Base-by-base conservation (phyloP, 1,140 invertebrate species). In the Zophobas atratus region DNA sequence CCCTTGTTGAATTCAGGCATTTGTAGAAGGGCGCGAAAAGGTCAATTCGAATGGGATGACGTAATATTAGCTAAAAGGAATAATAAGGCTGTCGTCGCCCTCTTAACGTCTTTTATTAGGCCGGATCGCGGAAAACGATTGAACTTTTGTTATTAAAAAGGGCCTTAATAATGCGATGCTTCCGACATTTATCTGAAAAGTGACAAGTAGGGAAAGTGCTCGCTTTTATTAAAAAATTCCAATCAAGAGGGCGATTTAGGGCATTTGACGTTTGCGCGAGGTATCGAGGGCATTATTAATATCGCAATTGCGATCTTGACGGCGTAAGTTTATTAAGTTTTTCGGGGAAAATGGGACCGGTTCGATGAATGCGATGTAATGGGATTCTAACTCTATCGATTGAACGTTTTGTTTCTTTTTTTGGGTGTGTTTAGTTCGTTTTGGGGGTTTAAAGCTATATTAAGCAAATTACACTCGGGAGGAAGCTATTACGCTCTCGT, bases 151-250 rank as follows among this genome's bases (percentile, higher is more conserved):
- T 67, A 67, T 67, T 67, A 67, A 67, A 60, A 67, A 67, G 39
- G 20, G 20, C 60, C 20, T 67, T 67, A 67, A 67, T 67, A 67
- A 43, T n/a, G 39, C 38, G n/a, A 67, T 38, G 34, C 39, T n/a
- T 51, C 20, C n/a, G 49, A 51, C 3, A 20, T 2, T 51, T 51
- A 51, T 60, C 56, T 60, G 5, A 35, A 60, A 35, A 60, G 56
- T 60, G 34, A 60, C 36, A 36, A 35, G 8, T 39, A 63, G 8
- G 57, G 41, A 38, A 51, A 51, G 49, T 46, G 55, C n/a, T 32
- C 36, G n/a, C 38, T 43, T 67, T 67, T 67, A 67, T 67, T 67
- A 48, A 67, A 51, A 67, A 67, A 67, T 67, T 67, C 60, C 60
- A 67, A 67, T 67, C 60, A 43, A 67, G 32, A 51, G 6, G 49